These are phyloP conservation scores for Peromyscus attwateri DNA, from an alignment of 2,797 vertebrate genomes.

Conservation along the genomic window DNA sequence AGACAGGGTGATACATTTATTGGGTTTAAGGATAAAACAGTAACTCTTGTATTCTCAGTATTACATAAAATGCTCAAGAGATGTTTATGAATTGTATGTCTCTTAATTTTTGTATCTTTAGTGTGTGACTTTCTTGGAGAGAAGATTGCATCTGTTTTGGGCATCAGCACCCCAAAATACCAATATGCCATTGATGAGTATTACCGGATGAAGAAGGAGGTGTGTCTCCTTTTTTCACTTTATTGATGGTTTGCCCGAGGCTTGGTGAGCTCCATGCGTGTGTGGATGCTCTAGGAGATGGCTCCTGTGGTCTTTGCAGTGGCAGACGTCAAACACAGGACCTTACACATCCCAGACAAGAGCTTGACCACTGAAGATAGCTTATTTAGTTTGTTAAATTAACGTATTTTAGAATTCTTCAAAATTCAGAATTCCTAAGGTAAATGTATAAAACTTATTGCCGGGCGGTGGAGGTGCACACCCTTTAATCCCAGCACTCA, in stretches of 20 bases:
- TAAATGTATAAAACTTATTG: neutral
- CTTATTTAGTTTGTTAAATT: conserved; percentile 31
- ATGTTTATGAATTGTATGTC: conserved; percentile 61
- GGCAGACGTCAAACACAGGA: neutral
- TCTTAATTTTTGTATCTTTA: conserved; percentile 84
- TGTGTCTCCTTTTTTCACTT: conserved; percentile 83
- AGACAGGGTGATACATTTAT: neutral
- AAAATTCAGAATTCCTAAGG: conserved; percentile 16
- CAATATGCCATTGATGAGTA: conserved; percentile 99
- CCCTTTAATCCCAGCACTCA: too few species aligned
- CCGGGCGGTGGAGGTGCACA: too few species aligned
- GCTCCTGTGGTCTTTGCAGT: neutral
- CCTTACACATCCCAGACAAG: neutral
- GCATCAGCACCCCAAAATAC: conserved; percentile 98
- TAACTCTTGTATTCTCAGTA: conserved; percentile 54
- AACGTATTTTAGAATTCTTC: conserved; percentile 55
- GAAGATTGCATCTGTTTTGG: conserved; percentile 96
- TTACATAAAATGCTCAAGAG: conserved; percentile 65
- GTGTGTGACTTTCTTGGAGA: conserved; percentile 98
- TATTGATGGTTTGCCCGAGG: conserved; percentile 48
- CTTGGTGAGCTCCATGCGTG: neutral
- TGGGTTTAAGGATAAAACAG: neutral
- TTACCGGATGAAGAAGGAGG: conserved; percentile 98
- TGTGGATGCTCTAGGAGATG: neutral
- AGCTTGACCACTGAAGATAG: neutral